A percentile compares a stretch with the other conserved stretches of the same genome.
These are phyloP conservation scores for Neotoma lepida DNA, from an alignment of 2,113 vertebrate genomes.

Conservation along the genomic window DNA sequence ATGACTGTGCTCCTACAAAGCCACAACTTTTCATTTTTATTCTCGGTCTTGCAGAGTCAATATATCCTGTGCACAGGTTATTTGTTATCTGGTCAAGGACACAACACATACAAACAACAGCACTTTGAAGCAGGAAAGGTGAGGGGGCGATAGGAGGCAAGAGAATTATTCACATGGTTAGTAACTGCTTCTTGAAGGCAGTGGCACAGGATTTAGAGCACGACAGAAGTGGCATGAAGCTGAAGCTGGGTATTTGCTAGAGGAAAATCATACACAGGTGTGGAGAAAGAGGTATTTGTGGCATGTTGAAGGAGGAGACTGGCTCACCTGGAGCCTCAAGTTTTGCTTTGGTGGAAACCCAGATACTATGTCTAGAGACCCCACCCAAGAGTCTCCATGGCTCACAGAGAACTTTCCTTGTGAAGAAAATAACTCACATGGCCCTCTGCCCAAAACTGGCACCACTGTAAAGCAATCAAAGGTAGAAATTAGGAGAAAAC, in stretches of 20 bases:
- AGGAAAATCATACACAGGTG: conserved; percentile 3
- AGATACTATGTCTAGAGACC: not conserved
- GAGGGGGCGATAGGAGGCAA: not conserved
- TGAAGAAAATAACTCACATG: conserved; percentile 64
- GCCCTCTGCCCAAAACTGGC: conserved; percentile 48
- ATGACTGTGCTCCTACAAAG: not conserved
- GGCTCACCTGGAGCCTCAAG: conserved; percentile 9
- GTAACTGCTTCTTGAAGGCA: not conserved
- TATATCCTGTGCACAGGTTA: not conserved
- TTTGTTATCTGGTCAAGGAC: not conserved
- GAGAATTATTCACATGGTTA: not conserved
- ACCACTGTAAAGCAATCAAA: conserved; percentile 36
- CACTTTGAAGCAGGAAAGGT: not conserved
- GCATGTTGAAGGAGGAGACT: not conserved
- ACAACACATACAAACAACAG: not conserved
- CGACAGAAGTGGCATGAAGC: not conserved
- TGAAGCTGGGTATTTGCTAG: not conserved
- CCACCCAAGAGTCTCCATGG: conserved; percentile 7
- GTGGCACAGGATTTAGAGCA: not conserved
- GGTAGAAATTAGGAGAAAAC: conserved; percentile 69
- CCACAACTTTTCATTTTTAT: not conserved
- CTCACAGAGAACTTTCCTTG: conserved; percentile 18
- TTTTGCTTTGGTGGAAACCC: conserved; percentile 48
- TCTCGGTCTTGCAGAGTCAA: not conserved
- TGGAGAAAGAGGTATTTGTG: conserved; percentile 22